Conservation (phyloP, 2,113 vertebrate species). For the Corythornis madagascariensis region DNA sequence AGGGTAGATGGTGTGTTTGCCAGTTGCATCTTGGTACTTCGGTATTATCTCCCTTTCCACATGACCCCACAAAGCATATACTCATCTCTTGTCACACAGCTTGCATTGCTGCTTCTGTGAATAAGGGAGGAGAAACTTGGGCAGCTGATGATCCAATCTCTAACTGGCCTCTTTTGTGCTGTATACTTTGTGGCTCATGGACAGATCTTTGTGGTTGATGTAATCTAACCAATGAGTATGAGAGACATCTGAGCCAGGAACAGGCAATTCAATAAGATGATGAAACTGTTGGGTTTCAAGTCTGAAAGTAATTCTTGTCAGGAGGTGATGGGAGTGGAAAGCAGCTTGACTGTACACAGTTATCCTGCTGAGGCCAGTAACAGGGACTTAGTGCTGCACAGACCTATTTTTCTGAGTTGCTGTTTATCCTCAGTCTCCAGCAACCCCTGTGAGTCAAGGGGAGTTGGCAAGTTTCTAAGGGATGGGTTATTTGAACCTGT, state of each 20-base stretch:
- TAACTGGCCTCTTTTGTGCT: not conserved
- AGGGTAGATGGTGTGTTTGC: not conserved
- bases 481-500: not conserved
- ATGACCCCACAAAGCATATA: not conserved
- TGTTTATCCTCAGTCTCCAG: not conserved
- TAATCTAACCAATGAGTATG: not conserved
- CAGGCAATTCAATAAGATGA: not conserved
- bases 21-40: not conserved
- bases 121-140: not conserved
- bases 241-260: constrained; percentile 13
- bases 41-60: not conserved
- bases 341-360: not conserved
- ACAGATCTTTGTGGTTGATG: not conserved
- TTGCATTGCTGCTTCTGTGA: not conserved
- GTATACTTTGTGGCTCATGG: not conserved
- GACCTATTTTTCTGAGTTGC: not conserved
- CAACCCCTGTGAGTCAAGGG: not conserved
- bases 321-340: not conserved
- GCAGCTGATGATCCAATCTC: not conserved
- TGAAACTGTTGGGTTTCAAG: not conserved
- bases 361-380: not conserved
- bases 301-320: constrained; percentile 3
- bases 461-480: not conserved
- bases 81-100: not conserved
- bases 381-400: not conserved